Evolutionary conservation across 2,797 vertebrate species (phyloP), one percentile per base, ranked within the genome.

Genomic region (Halcyon chelicuti): DNA sequence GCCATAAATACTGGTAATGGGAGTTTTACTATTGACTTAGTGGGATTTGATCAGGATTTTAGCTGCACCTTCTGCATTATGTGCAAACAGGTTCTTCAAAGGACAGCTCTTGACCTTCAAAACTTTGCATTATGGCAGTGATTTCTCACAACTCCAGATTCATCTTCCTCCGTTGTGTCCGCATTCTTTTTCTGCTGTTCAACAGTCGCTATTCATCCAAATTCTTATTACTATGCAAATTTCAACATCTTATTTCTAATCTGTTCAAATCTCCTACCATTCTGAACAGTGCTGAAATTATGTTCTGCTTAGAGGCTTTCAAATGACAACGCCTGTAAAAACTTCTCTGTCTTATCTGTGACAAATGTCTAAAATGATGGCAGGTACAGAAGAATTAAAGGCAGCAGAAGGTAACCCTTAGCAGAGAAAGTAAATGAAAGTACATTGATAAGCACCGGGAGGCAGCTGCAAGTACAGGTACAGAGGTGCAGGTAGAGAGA

Each of bases 221-320:
- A 90, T 84, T 92, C 94, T 93, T 86, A 96, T 97, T 97, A 93
- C 93, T 94, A 96, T 97, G 96, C 90, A 97, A 96, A 97, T 97
- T 94, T 96, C 93, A 84, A 94, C 94, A 95, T 91, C 91, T 81
- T 88, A 75, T 88, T 94, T 90, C 94, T 96, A 94, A 96, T 96
- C 95, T 96, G 74, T 75, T 95, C 86, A 65, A 92, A 96, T 96
- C 95, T 96, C 88, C 58, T 88, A 68, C 67, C 72, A 54, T 84
- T 95, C 89, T 49, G 58, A 96, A 73, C 83, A 28, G 60, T 31
- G 62, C 71, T 74, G 68, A 96, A 97, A 96, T 91, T 73, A 81
- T 86, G 89, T 87, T 93, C 92, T 84, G 61, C 89, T 83, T 66
- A 85, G 67, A 90, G 62, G 72, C 75, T 85, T 93, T 74, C 88